Base-by-base conservation (phyloP, 2,113 vertebrate species). In the Mus spicilegus region DNA sequence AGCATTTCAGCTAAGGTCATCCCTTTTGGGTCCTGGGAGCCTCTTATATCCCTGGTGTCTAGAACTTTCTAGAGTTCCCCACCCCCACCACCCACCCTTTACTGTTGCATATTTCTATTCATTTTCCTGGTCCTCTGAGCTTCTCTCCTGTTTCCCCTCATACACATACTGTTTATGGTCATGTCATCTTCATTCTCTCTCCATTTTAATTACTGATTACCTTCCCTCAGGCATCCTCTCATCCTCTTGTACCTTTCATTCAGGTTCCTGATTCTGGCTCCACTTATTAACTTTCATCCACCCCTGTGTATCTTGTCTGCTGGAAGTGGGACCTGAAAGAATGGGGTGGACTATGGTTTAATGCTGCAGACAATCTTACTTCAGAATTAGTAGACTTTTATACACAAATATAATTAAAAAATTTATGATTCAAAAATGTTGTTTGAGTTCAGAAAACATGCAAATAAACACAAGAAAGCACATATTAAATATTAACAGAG, bases 11-110 rank as follows among this genome's bases (percentile, higher is more conserved):
- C 30, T 36, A 17, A 69, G 30, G 30, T 36, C 67, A 69, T 36
- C 67, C 30, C 67, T 13, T 36, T 16, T 36, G 30, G 30, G 30
- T 36, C 30, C 30, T 36, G 67, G 67, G 13, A 69, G 1, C 30
- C 5, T 36, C 67, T 33, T 69, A 69, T 30, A 69, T 69, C 13
- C 30, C 67, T 69, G 67, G 67, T 33, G 12, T 69, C 67, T 36
- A 28, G 67, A 69, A 36, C 0, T 33, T 69, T 69, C 67, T 69
- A 69, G 30, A 69, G 30, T 17, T 26, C 63, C 63, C 28, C 4
- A 12, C 5, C 67, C 2, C 30, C 0, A 33, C 67, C 5, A 30
- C 2, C 30, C 0, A 33, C 67, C 12, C 13, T 5, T 69, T 28
- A 36, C 67, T 69, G 13, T 10, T 69, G 67, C 30, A 36, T 36